These are phyloP conservation scores for Betta splendens DNA, from an alignment of 2,797 vertebrate species.

Conservation along the genomic window DNA sequence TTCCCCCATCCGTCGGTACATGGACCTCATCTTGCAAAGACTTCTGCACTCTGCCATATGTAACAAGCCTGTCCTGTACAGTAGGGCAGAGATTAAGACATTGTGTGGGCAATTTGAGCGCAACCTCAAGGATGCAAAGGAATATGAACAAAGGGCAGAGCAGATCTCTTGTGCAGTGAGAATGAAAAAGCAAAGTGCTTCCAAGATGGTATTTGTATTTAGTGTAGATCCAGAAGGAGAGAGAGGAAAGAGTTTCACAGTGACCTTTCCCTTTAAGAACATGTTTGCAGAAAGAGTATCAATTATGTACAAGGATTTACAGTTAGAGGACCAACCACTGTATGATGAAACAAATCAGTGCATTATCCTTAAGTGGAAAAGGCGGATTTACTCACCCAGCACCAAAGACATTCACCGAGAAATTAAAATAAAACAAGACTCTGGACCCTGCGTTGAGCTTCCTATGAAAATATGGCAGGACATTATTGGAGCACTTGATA, in stretches of 20 bases:
- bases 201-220: slow-evolving; percentile 83
- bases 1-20: slow-evolving; percentile 88
- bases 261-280: slow-evolving; percentile 83
- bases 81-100: slow-evolving; percentile 58
- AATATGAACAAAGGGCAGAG: slow-evolving; percentile 75
- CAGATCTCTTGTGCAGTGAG: slow-evolving; percentile 76
- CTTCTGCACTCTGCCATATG: slow-evolving; percentile 77
- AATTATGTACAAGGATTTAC: slow-evolving; percentile 81
- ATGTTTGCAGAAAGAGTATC: slow-evolving; percentile 63
- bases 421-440: background rate
- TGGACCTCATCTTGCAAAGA: slow-evolving; percentile 87
- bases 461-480: slow-evolving; percentile 70
- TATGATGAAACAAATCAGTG: slow-evolving; percentile 24
- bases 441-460: slow-evolving; percentile 51
- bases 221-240: slow-evolving; percentile 59
- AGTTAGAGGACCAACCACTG: slow-evolving; percentile 81
- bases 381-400: slow-evolving; percentile 78
- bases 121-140: slow-evolving; percentile 49
- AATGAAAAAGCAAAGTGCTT: slow-evolving; percentile 74
- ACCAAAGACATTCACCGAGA: slow-evolving; percentile 20
- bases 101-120: slow-evolving; percentile 81
- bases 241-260: slow-evolving; percentile 73
- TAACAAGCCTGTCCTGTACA: slow-evolving; percentile 58
- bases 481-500: slow-evolving; percentile 70
- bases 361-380: slow-evolving; percentile 81